These are phyloP conservation scores for Ips nitidus DNA, from an alignment of 1,140 invertebrate genomes.

Conservation along the genomic window DNA sequence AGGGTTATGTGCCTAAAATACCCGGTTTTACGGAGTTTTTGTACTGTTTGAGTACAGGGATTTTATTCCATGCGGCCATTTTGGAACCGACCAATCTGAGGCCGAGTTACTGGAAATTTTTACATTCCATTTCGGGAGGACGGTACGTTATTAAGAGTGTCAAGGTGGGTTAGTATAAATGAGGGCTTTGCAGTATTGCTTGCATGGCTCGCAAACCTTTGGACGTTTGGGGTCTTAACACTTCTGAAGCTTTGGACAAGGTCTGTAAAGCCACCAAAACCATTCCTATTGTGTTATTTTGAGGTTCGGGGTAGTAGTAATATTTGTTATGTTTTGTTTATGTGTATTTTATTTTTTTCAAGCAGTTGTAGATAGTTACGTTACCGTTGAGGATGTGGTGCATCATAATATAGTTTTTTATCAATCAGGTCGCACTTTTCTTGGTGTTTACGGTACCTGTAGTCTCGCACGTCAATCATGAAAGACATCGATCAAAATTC, in stretches of 20 bases:
- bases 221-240: conserved; percentile 59
- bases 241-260: conserved; percentile 42
- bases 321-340: not conserved
- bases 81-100: conserved; percentile 77
- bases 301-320: not conserved
- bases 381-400: no score
- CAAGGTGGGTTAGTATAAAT: not conserved
- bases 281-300: conserved; percentile 38
- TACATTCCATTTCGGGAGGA: conserved; percentile 73
- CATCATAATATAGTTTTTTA: no score
- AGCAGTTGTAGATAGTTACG: no score
- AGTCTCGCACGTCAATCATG: no score
- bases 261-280: conserved; percentile 47
- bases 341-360: not conserved
- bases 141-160: conserved; percentile 55
- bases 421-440: no score
- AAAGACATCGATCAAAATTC: no score
- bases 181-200: conserved; percentile 55
- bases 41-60: conserved; percentile 77
- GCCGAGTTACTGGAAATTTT: conserved; percentile 82
- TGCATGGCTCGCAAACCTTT: conserved; percentile 59
- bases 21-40: conserved; percentile 67
- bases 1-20: conserved; percentile 60
- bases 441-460: no score
- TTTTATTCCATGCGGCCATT: conserved; percentile 79